Evolutionary conservation across 2,888 invertebrate genomes (phyloP).

Genomic region (Melikaiella ostensackeni): DNA sequence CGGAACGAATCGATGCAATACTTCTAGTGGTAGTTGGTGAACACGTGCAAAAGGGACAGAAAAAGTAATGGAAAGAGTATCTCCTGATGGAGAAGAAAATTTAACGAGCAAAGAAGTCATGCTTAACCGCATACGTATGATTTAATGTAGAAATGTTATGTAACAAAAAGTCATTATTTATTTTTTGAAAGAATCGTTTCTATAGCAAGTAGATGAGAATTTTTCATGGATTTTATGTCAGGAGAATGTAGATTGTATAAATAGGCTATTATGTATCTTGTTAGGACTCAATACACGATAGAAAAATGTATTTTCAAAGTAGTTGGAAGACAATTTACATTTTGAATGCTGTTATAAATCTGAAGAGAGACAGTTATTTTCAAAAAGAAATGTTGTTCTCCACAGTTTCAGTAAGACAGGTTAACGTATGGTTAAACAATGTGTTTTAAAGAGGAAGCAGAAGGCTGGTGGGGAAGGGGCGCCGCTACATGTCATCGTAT

Average conservation of each 20-base stretch:
- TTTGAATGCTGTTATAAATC: neutral
- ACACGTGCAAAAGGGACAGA: conserved; percentile 44
- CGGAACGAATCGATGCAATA: conserved; percentile 71
- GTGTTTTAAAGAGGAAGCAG: too few relatives aligned
- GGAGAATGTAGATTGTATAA: neutral
- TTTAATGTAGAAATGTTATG: neutral
- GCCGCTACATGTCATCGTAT: too few relatives aligned
- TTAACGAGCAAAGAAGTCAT: conserved; percentile 2
- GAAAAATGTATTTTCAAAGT: neutral
- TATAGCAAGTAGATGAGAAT: neutral
- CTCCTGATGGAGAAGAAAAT: conserved; percentile 41
- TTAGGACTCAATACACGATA: neutral
- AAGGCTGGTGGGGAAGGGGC: too few relatives aligned
- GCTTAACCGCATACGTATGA: neutral
- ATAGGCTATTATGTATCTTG: neutral
- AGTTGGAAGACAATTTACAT: neutral
- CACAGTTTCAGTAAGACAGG: too few relatives aligned
- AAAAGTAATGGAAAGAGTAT: conserved; percentile 28
- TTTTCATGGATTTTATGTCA: neutral
- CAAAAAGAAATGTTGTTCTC: too few relatives aligned
- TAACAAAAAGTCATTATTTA: neutral
- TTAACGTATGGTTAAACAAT: too few relatives aligned
- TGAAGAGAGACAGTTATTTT: too few relatives aligned
- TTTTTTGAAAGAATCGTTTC: neutral
- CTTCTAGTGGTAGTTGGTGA: conserved; percentile 64